Conservation (phyloP, 2,888 invertebrate species). For the Lasioglossum lativentre region DNA sequence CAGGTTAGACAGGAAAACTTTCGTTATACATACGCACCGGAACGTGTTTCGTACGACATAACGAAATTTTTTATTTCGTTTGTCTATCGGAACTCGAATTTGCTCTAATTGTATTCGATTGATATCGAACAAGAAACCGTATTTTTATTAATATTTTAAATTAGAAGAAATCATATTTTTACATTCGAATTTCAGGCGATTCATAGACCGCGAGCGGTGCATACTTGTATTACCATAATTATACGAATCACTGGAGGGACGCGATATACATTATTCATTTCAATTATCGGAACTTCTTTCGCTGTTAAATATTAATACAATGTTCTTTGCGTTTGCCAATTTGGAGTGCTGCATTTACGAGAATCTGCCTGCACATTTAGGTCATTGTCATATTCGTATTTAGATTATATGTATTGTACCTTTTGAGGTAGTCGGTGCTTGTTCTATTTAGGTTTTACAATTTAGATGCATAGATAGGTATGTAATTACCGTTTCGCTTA, state of each 20-base stretch:
- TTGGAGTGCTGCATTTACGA: not conserved
- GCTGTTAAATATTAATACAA: slow-evolving; percentile 47
- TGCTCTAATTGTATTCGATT: not conserved
- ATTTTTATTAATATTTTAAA: not conserved
- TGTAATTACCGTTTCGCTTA: too few species aligned
- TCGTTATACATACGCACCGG: not conserved
- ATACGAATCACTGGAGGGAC: slow-evolving; percentile 37
- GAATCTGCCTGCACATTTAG: slow-evolving; percentile 15
- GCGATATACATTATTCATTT: slow-evolving; percentile 51
- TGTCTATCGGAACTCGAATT: not conserved
- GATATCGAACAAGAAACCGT: not conserved
- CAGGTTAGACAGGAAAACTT: slow-evolving; percentile 8
- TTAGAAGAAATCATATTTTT: slow-evolving; percentile 7
- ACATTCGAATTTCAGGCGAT: slow-evolving; percentile 30
- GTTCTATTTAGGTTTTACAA: not conserved
- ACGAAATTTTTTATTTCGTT: not conserved
- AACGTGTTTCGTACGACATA: too few species aligned
- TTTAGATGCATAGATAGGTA: not conserved
- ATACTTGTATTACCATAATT: slow-evolving; percentile 36
- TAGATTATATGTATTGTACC: not conserved
- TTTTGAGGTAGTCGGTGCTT: slow-evolving; percentile 14
- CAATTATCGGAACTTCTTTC: slow-evolving; percentile 46
- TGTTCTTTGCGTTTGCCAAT: not conserved
- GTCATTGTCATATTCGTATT: slow-evolving; percentile 43
- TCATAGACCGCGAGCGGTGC: slow-evolving; percentile 17